Conservation (phyloP, 2,888 invertebrate genomes). For the Metacarcinus magister region DNA sequence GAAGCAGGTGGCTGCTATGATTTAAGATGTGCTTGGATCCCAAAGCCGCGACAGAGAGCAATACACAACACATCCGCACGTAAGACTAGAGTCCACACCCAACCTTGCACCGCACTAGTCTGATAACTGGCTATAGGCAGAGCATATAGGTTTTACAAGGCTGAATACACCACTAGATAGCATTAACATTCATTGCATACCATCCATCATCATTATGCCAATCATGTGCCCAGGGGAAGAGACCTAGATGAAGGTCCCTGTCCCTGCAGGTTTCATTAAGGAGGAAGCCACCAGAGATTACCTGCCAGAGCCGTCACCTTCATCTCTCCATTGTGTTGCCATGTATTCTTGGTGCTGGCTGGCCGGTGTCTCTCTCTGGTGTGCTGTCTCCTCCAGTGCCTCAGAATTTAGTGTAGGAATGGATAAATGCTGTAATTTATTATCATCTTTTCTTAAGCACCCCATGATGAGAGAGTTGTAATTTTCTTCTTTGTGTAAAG, state of each 20-base stretch:
- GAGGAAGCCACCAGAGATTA: neutral
- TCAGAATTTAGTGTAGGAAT: conserved; percentile 40
- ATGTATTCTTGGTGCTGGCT: neutral
- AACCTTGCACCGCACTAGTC: neutral
- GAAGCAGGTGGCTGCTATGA: neutral
- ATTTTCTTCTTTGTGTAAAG: conserved; percentile 46
- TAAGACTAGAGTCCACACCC: neutral
- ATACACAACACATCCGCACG: neutral
- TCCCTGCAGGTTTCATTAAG: neutral
- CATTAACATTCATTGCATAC: conserved; percentile 47
- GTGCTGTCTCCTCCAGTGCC: conserved; percentile 42
- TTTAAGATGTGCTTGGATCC: neutral
- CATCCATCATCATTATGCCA: conserved; percentile 69
- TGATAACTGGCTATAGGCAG: conserved; percentile 5
- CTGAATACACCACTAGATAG: conserved; percentile 20
- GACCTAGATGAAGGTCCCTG: conserved; percentile 37
- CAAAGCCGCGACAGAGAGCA: neutral
- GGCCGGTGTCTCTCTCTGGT: neutral
- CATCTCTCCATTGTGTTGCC: neutral
- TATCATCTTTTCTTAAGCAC: neutral
- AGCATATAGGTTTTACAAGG: neutral
- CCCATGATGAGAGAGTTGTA: neutral
- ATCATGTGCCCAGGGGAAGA: conserved; percentile 63
- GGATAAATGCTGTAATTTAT: neutral
- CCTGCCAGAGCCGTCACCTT: neutral